A percentile compares a stretch with the other conserved stretches of the same genome.
Conservation (phyloP, 2,113 vertebrate species). For the Isichthys henryi region DNA sequence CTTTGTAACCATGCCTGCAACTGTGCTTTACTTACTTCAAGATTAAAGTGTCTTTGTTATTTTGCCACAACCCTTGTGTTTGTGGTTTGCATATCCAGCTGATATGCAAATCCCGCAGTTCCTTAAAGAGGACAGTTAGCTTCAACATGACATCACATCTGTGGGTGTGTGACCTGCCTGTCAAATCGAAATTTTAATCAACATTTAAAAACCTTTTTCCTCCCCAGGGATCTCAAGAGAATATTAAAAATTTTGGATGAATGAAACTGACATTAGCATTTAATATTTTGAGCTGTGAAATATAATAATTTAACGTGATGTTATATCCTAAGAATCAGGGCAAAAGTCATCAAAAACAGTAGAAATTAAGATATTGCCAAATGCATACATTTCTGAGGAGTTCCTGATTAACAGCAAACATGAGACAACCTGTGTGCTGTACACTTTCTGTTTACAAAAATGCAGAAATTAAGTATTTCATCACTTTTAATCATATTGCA, state of each 20-base stretch:
- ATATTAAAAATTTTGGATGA: background rate
- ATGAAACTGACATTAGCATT: background rate
- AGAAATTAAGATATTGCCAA: background rate
- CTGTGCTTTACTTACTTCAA: too few species aligned
- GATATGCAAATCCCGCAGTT: background rate
- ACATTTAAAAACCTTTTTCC: background rate
- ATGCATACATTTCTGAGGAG: background rate
- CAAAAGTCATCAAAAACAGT: background rate
- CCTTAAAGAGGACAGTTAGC: background rate
- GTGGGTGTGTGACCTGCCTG: background rate
- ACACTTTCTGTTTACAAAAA: background rate
- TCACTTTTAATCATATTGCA: background rate
- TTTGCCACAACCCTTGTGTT: background rate
- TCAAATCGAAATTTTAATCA: background rate
- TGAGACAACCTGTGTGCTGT: background rate
- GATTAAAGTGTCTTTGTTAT: background rate
- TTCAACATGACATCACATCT: background rate
- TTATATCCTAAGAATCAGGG: background rate
- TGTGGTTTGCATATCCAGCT: background rate
- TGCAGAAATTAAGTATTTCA: background rate
- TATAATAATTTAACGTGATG: background rate
- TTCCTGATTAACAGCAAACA: background rate
- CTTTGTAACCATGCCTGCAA: background rate
- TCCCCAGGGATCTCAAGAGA: background rate
- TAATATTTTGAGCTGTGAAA: background rate